A percentile compares a stretch with the other conserved stretches of the same genome.
Evolutionary conservation across 1,140 invertebrate genomes (phyloP).

Genomic region (Pseudomyrmex concolor): DNA sequence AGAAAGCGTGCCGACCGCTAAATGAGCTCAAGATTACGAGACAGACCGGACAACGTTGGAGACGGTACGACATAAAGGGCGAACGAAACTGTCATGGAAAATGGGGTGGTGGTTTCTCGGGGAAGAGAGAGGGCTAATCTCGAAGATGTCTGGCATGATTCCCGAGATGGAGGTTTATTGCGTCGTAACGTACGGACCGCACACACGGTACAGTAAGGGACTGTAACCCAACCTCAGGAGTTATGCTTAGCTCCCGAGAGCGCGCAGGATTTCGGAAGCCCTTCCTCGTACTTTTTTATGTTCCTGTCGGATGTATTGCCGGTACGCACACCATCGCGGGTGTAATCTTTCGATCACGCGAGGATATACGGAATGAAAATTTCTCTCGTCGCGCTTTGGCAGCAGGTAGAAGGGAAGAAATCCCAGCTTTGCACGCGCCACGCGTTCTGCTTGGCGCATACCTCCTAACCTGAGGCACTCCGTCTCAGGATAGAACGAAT

Average conservation of each 20-base stretch:
- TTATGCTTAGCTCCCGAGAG: slow-evolving; percentile 34
- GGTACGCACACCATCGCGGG: slow-evolving; percentile 14
- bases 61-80: slow-evolving; percentile 26
- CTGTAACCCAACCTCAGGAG: slow-evolving; percentile 48
- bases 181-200: slow-evolving; percentile 72
- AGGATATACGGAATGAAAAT: slow-evolving; percentile 45
- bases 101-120: not conserved
- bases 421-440: slow-evolving; percentile 41
- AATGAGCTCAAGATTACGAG: slow-evolving; percentile 42
- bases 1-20: slow-evolving; percentile 7
- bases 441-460: slow-evolving; percentile 45
- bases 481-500: slow-evolving; percentile 21
- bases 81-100: slow-evolving; percentile 46
- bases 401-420: not conserved
- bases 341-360: slow-evolving; percentile 52
- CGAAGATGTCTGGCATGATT: slow-evolving; percentile 79
- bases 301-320: not conserved
- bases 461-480: slow-evolving; percentile 28
- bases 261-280: slow-evolving; percentile 56
- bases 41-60: slow-evolving; percentile 25
- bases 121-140: slow-evolving; percentile 75
- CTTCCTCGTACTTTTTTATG: slow-evolving; percentile 41
- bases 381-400: not conserved
- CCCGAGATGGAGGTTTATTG: slow-evolving; percentile 78
- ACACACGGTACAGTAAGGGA: slow-evolving; percentile 24